Evolutionary conservation across 2,113 vertebrate genomes (phyloP).

Genomic region (Strix uralensis): DNA sequence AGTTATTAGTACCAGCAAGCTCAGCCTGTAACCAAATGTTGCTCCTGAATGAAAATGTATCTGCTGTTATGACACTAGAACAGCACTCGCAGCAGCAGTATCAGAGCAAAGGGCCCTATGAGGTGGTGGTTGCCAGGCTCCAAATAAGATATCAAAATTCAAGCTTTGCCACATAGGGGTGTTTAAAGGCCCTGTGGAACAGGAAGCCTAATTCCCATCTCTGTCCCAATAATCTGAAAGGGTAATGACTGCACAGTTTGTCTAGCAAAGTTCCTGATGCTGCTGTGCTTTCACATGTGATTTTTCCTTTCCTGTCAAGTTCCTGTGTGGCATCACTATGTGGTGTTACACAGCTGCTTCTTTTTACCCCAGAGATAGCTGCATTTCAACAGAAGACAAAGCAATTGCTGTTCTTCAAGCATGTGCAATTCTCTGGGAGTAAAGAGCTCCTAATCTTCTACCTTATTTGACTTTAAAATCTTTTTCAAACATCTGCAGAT

Average conservation of each 20-base stretch:
- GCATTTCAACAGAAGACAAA: slow-evolving; percentile 42
- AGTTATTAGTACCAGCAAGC: background rate
- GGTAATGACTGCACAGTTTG: slow-evolving; percentile 9
- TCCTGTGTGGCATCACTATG: background rate
- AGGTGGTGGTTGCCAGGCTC: slow-evolving; percentile 1
- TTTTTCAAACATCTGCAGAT: slow-evolving; percentile 11
- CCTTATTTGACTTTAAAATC: slow-evolving; percentile 49
- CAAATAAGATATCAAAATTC: slow-evolving; percentile 26
- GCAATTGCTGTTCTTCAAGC: slow-evolving; percentile 19
- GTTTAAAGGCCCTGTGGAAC: background rate
- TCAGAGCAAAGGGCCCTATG: background rate
- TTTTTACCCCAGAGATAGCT: background rate
- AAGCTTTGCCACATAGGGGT: background rate
- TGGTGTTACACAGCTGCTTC: slow-evolving; percentile 42
- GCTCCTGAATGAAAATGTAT: background rate
- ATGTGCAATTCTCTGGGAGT: background rate
- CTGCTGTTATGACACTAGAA: background rate
- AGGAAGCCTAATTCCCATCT: background rate
- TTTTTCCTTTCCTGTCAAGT: slow-evolving; percentile 43
- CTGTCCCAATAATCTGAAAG: background rate
- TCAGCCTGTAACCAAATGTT: background rate
- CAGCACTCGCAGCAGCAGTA: background rate
- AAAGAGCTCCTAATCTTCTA: slow-evolving; percentile 17
- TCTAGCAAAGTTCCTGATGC: background rate
- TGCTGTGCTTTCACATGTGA: background rate